These are phyloP conservation scores for Sebastes kiyomatsui DNA, from an alignment of 2,797 vertebrate genomes.

Conservation along the genomic window DNA sequence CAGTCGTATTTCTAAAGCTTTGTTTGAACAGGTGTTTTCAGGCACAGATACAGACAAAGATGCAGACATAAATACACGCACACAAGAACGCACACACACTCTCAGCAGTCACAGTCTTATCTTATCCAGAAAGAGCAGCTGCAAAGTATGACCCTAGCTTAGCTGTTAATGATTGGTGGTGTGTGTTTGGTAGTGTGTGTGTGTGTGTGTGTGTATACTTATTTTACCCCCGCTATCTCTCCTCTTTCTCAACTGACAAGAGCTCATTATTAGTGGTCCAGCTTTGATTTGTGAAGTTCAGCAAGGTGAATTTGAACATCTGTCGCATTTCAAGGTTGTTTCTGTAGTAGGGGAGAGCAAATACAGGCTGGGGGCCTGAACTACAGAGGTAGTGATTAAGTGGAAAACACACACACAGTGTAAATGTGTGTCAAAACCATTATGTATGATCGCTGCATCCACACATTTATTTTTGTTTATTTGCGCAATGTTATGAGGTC, in stretches of 20 bases:
- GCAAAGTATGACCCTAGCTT: conserved; percentile 75
- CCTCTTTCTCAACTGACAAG: conserved; percentile 69
- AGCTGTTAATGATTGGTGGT: conserved; percentile 87
- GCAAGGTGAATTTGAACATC: conserved; percentile 79
- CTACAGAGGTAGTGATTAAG: conserved; percentile 57
- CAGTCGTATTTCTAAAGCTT: conserved; percentile 76
- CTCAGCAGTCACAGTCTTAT: conserved; percentile 84
- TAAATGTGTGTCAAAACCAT: conserved; percentile 11
- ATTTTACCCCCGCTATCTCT: conserved; percentile 62
- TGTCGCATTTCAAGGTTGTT: conserved; percentile 76
- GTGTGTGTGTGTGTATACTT: conserved; percentile 21
- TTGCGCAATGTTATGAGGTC: not conserved
- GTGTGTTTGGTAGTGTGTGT: conserved; percentile 11
- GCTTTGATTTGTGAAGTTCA: conserved; percentile 85
- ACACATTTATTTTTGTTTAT: not conserved
- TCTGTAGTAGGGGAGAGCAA: conserved; percentile 55
- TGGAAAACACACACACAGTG: conserved; percentile 24
- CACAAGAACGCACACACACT: conserved; percentile 31
- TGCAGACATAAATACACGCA: conserved; percentile 50
- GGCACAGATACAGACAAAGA: conserved; percentile 65
- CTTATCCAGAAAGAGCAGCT: conserved; percentile 90
- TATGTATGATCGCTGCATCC: conserved; percentile 3
- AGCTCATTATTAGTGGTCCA: conserved; percentile 75
- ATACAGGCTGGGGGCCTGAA: conserved; percentile 47
- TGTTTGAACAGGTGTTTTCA: conserved; percentile 92